phyloP scores from a whole-genome alignment of 2,797 vertebrate genomes.

The Molossus molossus region DNA sequence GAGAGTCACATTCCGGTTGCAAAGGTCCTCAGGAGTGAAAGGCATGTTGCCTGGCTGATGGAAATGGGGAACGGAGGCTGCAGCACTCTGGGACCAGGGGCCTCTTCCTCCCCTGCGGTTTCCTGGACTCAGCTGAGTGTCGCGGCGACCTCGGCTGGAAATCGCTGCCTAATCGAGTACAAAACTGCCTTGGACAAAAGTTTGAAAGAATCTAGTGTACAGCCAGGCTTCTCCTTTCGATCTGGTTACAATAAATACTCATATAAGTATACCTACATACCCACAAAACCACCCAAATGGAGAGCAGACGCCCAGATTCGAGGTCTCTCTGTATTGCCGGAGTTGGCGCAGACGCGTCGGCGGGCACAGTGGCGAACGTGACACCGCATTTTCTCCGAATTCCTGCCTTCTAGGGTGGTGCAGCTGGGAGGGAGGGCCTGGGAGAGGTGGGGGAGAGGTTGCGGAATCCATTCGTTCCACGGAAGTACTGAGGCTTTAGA shows the following conservation, averaged over 20 bases:
- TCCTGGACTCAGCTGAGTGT: neutral
- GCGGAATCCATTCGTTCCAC: conserved; percentile 4
- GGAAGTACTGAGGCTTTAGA: neutral
- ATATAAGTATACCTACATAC: neutral
- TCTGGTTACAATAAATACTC: neutral
- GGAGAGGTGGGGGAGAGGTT: neutral
- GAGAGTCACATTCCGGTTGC: neutral
- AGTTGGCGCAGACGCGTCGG: conserved; percentile 49
- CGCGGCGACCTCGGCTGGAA: neutral
- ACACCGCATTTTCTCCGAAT: conserved; percentile 76
- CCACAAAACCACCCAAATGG: neutral
- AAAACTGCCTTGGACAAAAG: conserved; percentile 45
- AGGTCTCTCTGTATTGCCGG: conserved; percentile 44
- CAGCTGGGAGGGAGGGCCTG: neutral
- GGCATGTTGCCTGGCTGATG: too few relatives aligned
- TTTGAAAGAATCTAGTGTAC: conserved; percentile 24
- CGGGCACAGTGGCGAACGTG: conserved; percentile 54
- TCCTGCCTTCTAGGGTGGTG: conserved; percentile 53
- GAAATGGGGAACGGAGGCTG: neutral
- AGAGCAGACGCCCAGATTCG: neutral
- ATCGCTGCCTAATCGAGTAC: neutral
- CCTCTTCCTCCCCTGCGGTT: too few relatives aligned
- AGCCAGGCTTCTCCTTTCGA: neutral
- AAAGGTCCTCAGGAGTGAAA: neutral
- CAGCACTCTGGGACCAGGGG: neutral